Base-by-base conservation (phyloP, 2,888 invertebrate species). In the Clitarchus hookeri region DNA sequence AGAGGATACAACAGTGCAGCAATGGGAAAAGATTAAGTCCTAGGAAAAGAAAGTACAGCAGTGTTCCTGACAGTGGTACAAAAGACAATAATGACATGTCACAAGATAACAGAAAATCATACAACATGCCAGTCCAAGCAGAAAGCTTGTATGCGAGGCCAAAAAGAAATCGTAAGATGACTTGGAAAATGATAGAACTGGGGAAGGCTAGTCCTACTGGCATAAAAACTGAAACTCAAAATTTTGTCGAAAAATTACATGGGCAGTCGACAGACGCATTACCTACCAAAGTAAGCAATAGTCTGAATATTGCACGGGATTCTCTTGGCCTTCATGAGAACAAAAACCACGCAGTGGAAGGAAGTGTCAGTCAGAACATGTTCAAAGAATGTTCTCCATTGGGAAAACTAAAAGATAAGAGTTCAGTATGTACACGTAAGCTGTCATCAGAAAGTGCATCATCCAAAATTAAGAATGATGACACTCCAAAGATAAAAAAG, bases 121-220 rank as follows among this genome's bases (percentile, higher is more conserved):
- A 65, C 1, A 23, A 8, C 19, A 16, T 12, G 65, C 19, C 65
- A 16, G 65, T 65, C 65, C 65, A 65, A 8, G 16, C n/a, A 19
- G 65, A 65, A 65, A 23, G 16, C n/a, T n/a, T 65, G 65, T n/a
- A 23, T 8, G 16, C 65, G 8, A 65, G 65, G 16, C 65, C 65
- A 65, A 65, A 65, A 23, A 65, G 65, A n/a, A 65, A 8, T 65
- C 65, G 65, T 65, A 65, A 65, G 16, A 16, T 23, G n/a, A 65
- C 65, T n/a, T 65, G 65, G 65, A 65, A 65, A 65, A 65, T 65
- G 65, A 65, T 65, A 65, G 65, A 65, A n/a, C 16, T 65, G 65
- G 65, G 8, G 65, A 65, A 65, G n/a, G 6, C 65, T 65, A 65
- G 65, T 65, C 65, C 65, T 65, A 65, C 65, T n/a, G 3, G 13